Conservation (phyloP, 2,113 vertebrate genomes). For the Dromaius novaehollandiae region DNA sequence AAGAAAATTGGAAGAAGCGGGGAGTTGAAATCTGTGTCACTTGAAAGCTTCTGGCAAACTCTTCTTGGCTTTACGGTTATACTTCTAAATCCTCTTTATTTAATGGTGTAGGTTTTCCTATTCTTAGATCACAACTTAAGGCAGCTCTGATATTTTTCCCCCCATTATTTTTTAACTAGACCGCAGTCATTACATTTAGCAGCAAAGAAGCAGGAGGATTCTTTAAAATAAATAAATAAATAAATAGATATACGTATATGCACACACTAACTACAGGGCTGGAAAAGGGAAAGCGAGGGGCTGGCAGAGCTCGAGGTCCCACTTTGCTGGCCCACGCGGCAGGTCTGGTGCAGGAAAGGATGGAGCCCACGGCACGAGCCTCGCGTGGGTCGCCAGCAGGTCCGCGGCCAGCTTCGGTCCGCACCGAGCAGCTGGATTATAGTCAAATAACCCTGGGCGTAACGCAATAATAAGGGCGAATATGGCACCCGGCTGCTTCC, state of each 20-base stretch:
- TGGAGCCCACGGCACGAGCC: neutral
- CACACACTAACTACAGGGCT: neutral
- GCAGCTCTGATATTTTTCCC: conserved; percentile 6
- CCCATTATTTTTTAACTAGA: conserved; percentile 9
- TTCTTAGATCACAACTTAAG: conserved; percentile 57
- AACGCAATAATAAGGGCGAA: neutral
- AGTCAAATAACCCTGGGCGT: neutral
- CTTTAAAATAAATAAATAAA: too few species aligned
- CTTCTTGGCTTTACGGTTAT: conserved; percentile 53
- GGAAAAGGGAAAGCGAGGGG: conserved; percentile 20
- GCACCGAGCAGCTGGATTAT: neutral
- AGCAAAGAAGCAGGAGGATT: neutral
- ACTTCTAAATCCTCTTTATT: conserved; percentile 61
- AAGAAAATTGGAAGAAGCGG: conserved; percentile 40
- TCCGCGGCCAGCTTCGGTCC: neutral
- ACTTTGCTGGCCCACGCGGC: neutral
- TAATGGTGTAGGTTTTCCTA: conserved; percentile 57
- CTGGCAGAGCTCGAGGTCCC: conserved; percentile 59
- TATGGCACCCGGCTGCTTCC: neutral
- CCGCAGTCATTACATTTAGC: neutral
- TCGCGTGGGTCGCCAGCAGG: neutral
- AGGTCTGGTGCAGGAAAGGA: neutral
- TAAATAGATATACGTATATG: too few species aligned
- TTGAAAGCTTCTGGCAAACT: conserved; percentile 43
- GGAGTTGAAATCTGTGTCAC: conserved; percentile 47